phyloP scores from a whole-genome alignment of 2,797 vertebrate genomes.

The Uromys caudimaculatus region DNA sequence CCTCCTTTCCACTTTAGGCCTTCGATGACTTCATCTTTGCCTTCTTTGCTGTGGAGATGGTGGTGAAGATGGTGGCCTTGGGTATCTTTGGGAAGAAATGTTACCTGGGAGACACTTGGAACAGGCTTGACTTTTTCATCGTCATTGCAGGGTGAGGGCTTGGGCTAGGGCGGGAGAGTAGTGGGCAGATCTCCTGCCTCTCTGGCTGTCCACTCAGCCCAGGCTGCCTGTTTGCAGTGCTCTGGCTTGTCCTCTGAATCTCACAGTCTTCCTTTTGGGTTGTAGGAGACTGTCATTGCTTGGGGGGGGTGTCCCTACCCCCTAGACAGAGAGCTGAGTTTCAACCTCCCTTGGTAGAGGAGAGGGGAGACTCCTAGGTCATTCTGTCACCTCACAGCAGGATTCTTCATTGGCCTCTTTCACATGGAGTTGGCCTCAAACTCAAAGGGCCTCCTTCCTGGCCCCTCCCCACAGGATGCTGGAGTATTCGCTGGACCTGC shows the following conservation, averaged over 20 bases:
- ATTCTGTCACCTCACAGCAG: neutral
- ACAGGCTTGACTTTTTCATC: constrained; percentile 98
- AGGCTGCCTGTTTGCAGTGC: neutral
- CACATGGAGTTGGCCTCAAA: constrained; percentile 50
- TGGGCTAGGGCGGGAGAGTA: neutral
- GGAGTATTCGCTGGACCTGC: constrained; percentile 99
- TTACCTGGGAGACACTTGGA: constrained; percentile 99
- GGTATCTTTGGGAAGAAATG: constrained; percentile 99
- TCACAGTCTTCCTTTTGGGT: neutral
- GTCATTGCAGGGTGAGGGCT: constrained; percentile 96
- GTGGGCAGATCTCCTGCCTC: neutral
- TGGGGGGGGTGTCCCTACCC: neutral
- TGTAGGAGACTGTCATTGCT: neutral
- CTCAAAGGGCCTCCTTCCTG: constrained; percentile 65
- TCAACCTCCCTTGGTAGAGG: constrained; percentile 9
- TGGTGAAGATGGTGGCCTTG: constrained; percentile 98
- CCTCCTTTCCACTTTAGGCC: constrained; percentile 65
- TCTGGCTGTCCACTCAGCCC: neutral
- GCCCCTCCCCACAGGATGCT: constrained; percentile 92
- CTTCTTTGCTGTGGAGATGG: constrained; percentile 99
- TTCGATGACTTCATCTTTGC: constrained; percentile 96
- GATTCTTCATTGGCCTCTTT: constrained; percentile 60
- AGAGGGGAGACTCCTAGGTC: constrained; percentile 9
- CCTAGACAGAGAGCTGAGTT: neutral
- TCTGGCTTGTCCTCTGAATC: neutral